Base-by-base conservation (phyloP, 2,888 invertebrate species). In the Hydriomena furcata region DNA sequence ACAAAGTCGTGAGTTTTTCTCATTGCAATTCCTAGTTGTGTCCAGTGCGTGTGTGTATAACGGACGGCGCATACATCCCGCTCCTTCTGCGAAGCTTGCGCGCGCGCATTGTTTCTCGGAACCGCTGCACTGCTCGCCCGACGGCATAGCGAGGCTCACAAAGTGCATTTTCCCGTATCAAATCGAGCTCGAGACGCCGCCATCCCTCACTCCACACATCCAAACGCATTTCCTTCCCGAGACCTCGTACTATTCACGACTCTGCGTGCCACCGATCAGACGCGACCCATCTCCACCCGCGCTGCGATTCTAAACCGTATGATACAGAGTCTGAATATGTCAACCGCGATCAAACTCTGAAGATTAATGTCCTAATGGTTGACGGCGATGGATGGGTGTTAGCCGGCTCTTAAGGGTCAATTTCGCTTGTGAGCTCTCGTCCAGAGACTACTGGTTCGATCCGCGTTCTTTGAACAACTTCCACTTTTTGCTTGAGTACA, bases 401-500 rank as follows among this genome's bases (percentile, higher is more conserved):
- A 71, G 69, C 61, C 68, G 61, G 65, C 68, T 61, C 63, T 69
- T 76, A 82, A 68, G 72, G 72, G 68, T 73, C 66, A 79, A 58
- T 78, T 77, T 86, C 61, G 82, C 70, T 76, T 78, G 82, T 49
- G 58, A 58, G 53, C 37, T 49, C 51, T 50, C 63, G 67, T 64
- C 69, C 63, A 54, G 63, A 67, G 63, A 70, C 68, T 66, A 65
- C 73, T 76, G 71, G 73, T 74, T 69, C 79, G 76, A 85, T 88
- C 88, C 88, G 88, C 88, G 88, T 89, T 88, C 87, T 83, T 83
- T 71, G 71, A 72, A 69, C 76, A 75, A 80, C 80, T 82, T 82
- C 87, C 74, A 85, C 79, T 89, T 89, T 89, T 89, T 89, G 82
- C 71, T 61, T 53, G 63, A 78, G 80, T 83, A 84, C 81, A 84